A percentile compares a stretch with the other conserved stretches of the same genome.
phyloP scores from a whole-genome alignment of 2,888 invertebrate species.

The Plutella xylostella region DNA sequence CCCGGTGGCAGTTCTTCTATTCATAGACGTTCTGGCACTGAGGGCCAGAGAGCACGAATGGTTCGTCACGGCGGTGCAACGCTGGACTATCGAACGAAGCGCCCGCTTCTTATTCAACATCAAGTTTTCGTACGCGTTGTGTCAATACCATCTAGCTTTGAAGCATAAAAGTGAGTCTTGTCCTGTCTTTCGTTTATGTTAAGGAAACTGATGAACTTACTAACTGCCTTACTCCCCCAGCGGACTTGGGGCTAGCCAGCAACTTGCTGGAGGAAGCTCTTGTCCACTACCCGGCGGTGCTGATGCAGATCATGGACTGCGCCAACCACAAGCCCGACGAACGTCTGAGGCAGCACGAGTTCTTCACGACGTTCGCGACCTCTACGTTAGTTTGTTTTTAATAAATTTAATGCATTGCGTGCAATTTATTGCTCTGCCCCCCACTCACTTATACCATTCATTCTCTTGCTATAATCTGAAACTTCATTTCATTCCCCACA shows the following conservation, averaged over 20 bases:
- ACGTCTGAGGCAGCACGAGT: conserved; percentile 7
- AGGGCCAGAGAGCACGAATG: conserved; percentile 79
- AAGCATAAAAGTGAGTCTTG: conserved; percentile 15
- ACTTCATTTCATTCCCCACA: too few relatives aligned
- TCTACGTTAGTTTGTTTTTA: background rate
- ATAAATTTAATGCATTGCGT: background rate
- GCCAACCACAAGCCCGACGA: conserved; percentile 13
- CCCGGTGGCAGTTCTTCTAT: conserved; percentile 78
- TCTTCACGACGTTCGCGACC: background rate
- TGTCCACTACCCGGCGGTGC: conserved; percentile 27
- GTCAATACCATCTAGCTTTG: conserved; percentile 33
- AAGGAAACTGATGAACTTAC: background rate
- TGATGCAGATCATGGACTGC: conserved; percentile 23
- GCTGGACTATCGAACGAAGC: conserved; percentile 26
- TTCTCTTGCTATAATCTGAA: too few relatives aligned
- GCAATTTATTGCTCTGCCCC: too few relatives aligned
- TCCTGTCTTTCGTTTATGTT: background rate
- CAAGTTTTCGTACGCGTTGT: conserved; percentile 38
- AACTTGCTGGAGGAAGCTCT: conserved; percentile 27
- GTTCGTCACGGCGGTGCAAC: conserved; percentile 50
- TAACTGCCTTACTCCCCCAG: conserved; percentile 16
- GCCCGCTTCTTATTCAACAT: conserved; percentile 35
- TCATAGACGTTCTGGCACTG: conserved; percentile 85
- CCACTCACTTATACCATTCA: too few relatives aligned
- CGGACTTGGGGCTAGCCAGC: conserved; percentile 20